These are phyloP conservation scores for Pachyseris speciosa DNA, from an alignment of 64 coral and sea anemone genomes.

Conservation along the genomic window DNA sequence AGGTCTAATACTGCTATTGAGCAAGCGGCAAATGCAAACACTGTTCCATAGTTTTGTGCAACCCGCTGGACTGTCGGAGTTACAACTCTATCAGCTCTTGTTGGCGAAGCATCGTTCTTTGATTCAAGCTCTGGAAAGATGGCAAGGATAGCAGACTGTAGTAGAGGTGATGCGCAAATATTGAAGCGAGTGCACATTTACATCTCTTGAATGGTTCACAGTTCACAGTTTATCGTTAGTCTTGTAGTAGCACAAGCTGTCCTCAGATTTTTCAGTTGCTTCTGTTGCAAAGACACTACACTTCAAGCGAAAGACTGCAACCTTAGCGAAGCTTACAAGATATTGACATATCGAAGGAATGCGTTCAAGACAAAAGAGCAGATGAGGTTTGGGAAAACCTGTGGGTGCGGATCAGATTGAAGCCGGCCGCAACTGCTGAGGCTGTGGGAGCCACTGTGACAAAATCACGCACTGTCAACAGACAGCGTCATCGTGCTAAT, in stretches of 20 bases:
- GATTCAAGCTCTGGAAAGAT: constrained; percentile 45
- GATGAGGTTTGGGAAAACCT: not conserved
- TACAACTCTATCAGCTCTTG: constrained; percentile 32
- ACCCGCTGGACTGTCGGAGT: constrained; percentile 27
- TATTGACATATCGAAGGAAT: not conserved
- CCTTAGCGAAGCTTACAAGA: constrained; percentile 1
- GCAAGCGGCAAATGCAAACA: too few relatives aligned
- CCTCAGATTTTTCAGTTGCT: constrained; percentile 42
- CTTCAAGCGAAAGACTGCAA: constrained; percentile 39
- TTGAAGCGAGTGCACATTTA: constrained; percentile 43
- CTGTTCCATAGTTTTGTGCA: constrained; percentile 38
- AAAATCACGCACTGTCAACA: too few relatives aligned
- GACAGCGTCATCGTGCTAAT: too few relatives aligned
- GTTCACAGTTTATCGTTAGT: constrained; percentile 31
- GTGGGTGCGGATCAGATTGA: too few relatives aligned
- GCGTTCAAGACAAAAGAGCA: not conserved
- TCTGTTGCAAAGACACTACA: constrained; percentile 44
- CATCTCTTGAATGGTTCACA: constrained; percentile 33
- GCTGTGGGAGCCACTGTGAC: too few relatives aligned
- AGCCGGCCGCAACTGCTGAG: too few relatives aligned
- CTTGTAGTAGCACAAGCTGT: constrained; percentile 39
- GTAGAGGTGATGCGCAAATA: constrained; percentile 27
- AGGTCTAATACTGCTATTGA: too few relatives aligned
- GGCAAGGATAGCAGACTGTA: constrained; percentile 32
- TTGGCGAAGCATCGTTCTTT: constrained; percentile 25